Evolutionary conservation across 1,140 invertebrate genomes (phyloP), one percentile per base, ranked within the genome.

Genomic region (Drosophila punjabiensis): DNA sequence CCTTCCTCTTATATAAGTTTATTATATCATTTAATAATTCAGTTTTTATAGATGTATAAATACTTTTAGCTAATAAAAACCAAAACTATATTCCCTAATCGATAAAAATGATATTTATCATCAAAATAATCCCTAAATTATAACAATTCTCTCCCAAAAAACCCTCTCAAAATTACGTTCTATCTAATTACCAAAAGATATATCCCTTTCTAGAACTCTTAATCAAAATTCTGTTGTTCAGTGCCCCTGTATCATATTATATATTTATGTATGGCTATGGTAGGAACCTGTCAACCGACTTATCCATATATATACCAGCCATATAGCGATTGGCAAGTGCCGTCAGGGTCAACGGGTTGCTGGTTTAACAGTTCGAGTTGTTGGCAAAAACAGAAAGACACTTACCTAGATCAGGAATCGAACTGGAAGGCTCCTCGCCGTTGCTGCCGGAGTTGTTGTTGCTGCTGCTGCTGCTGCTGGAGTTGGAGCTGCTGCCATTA

Each of bases 381-480:
- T 18, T 20, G 33, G n/a, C 28, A 48, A 11, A 61, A 45, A 37
- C 37, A 37, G 16, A 28, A 2, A 33, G 50, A 53, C 28, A 52
- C 96, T 96, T 89, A 97, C 96, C 96, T 94, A 97, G 94, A 95
- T 97, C 96, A 60, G 96, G 96, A 93, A 97, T 97, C 71, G 96
- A 97, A 93, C 96, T 97, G 45, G 96, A 96, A 4, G 96, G 96
- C 92, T 97, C 96, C 93, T 97, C 96, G 92, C 86, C 86, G 33
- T 81, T 81, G 70, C 13, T 70, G 62, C 14, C 68, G 62, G 24
- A 48, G 3, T 39, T 39, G 28, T 80, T 80, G 67, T 11, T 71
- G 63, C 16, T 70, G 62, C 9, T 74, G 67, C 20, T 75, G 64
- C 33, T 66, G 59, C 16, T 67, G 48, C 4, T 47, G 33, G 16